phyloP scores from a whole-genome alignment of 2,797 vertebrate genomes.

The Xenentodon cancila region DNA sequence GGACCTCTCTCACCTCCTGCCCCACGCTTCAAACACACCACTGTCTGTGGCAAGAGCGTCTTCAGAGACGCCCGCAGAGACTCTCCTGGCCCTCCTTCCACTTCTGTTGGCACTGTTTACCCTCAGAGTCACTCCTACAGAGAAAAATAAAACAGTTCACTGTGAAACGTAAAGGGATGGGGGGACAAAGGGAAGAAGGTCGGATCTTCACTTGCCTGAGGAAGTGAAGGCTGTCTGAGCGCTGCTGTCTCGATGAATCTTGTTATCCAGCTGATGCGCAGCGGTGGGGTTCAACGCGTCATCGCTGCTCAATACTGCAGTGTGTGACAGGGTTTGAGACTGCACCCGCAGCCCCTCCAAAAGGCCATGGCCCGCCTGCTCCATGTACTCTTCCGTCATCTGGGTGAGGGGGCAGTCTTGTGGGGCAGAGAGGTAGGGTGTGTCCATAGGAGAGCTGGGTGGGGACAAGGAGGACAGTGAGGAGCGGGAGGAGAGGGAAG shows the following conservation, averaged over 20 bases:
- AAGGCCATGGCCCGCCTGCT: conserved; percentile 87
- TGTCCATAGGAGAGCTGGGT: conserved; percentile 96
- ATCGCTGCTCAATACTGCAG: conserved; percentile 73
- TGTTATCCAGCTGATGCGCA: conserved; percentile 79
- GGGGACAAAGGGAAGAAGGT: not conserved
- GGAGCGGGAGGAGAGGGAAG: conserved; percentile 94
- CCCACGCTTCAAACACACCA: conserved; percentile 97
- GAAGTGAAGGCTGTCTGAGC: conserved; percentile 76
- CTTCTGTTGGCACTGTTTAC: conserved; percentile 88
- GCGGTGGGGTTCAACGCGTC: conserved; percentile 56
- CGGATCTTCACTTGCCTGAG: conserved; percentile 64
- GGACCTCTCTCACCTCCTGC: conserved; percentile 85
- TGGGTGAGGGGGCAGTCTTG: conserved; percentile 92
- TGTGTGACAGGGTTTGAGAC: conserved; percentile 67
- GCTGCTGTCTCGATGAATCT: conserved; percentile 82
- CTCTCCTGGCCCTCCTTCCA: conserved; percentile 88
- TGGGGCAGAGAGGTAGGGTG: conserved; percentile 89
- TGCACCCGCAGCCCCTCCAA: conserved; percentile 88
- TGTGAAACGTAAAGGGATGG: not conserved
- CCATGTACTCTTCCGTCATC: conserved; percentile 93
- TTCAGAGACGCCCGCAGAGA: conserved; percentile 92
- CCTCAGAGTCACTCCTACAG: conserved; percentile 89
- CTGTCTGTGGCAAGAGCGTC: conserved; percentile 97
- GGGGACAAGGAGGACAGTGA: conserved; percentile 96
- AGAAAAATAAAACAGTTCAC: conserved; percentile 6